Evolutionary conservation across 2,888 invertebrate species (phyloP).

Genomic region (Pyrgus malvae): DNA sequence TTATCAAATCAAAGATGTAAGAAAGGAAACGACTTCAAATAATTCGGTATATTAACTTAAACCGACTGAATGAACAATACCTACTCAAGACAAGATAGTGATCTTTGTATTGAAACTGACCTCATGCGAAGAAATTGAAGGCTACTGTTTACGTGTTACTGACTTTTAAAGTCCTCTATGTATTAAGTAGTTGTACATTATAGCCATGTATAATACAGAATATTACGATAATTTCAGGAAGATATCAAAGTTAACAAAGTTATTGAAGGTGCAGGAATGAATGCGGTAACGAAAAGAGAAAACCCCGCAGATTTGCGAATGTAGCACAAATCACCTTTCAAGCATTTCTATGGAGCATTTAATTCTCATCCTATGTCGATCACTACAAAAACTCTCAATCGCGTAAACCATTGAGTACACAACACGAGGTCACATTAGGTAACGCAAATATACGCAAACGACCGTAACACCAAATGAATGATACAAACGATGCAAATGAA

Average conservation of each 20-base stretch:
- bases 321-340: not conserved
- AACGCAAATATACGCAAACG: slow-evolving; percentile 54
- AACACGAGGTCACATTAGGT: slow-evolving; percentile 62
- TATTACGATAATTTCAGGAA: no score
- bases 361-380: not conserved
- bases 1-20: slow-evolving; percentile 2
- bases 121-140: slow-evolving; percentile 15
- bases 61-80: not conserved
- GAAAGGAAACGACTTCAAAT: not conserved
- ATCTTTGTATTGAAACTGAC: slow-evolving; percentile 20
- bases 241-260: no score
- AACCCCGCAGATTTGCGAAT: slow-evolving; percentile 1
- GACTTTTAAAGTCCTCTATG: not conserved
- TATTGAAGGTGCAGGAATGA: no score
- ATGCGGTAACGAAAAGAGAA: slow-evolving; percentile 5
- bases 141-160: slow-evolving; percentile 6
- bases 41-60: not conserved
- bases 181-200: not conserved
- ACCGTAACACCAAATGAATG: slow-evolving; percentile 68
- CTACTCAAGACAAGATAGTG: slow-evolving; percentile 5
- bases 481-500: slow-evolving; percentile 68
- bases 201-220: not conserved
- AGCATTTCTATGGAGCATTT: not conserved
- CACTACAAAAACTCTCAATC: slow-evolving; percentile 17
- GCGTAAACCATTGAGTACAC: slow-evolving; percentile 21